Evolutionary conservation across 2,888 invertebrate species (phyloP).

Genomic region (Pteria penguin): DNA sequence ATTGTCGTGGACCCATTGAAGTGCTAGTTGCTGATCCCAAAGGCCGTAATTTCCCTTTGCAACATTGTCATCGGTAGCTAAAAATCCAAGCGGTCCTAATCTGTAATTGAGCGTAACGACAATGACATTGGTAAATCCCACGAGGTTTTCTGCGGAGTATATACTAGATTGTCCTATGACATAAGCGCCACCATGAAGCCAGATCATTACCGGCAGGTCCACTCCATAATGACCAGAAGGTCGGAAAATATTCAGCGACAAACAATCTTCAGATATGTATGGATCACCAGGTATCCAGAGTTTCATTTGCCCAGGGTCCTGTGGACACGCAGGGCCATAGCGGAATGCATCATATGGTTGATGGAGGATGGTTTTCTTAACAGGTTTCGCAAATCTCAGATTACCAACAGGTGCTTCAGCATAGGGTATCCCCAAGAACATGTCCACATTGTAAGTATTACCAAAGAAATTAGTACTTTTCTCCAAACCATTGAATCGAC

Average conservation of each 20-base stretch:
- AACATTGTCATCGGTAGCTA: conserved; percentile 55
- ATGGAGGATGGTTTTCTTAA: conserved; percentile 27
- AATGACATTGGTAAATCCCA: conserved; percentile 49
- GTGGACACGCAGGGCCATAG: conserved; percentile 55
- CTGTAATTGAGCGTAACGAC: conserved; percentile 65
- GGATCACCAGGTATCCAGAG: conserved; percentile 52
- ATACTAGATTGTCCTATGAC: conserved; percentile 54
- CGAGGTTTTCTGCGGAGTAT: conserved; percentile 56
- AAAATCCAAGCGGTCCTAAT: conserved; percentile 63
- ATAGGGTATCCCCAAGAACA: conserved; percentile 60
- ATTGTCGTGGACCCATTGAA: conserved; percentile 81
- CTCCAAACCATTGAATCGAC: conserved; percentile 37
- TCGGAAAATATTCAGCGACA: conserved; percentile 60
- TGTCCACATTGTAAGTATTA: conserved; percentile 31
- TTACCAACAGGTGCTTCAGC: conserved; percentile 58
- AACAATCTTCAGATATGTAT: conserved; percentile 60
- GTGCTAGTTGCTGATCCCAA: conserved; percentile 95
- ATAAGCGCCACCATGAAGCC: conserved; percentile 59
- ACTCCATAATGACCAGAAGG: conserved; percentile 30
- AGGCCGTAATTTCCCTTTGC: conserved; percentile 84
- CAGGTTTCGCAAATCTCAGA: conserved; percentile 54
- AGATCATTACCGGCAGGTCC: conserved; percentile 49
- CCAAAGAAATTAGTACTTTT: conserved; percentile 31
- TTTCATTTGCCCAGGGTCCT: conserved; percentile 45
- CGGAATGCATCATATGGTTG: conserved; percentile 45